phyloP scores from a whole-genome alignment of 2,113 vertebrate species.

The Alethe castanea region DNA sequence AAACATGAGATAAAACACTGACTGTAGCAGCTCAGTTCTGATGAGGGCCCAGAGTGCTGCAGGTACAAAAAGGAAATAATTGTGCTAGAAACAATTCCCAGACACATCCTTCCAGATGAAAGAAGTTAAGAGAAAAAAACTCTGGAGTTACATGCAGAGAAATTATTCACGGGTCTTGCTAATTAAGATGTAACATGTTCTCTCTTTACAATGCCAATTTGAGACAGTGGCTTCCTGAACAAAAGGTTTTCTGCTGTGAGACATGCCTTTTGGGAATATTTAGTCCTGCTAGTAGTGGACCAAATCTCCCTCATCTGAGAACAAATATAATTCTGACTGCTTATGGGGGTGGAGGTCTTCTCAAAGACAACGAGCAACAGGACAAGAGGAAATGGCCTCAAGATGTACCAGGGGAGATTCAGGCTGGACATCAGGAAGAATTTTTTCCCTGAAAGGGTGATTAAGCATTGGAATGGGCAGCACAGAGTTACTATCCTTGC shows the following conservation, averaged over 20 bases:
- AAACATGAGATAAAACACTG: neutral
- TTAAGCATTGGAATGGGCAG: neutral
- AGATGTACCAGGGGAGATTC: neutral
- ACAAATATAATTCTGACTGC: neutral
- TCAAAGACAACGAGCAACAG: neutral
- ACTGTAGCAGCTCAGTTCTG: neutral
- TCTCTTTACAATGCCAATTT: neutral
- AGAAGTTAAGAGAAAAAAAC: neutral
- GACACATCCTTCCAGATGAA: neutral
- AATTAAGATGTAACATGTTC: neutral
- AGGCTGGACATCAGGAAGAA: neutral
- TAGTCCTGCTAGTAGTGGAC: neutral
- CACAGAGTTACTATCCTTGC: neutral
- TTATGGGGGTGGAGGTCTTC: rapidly evolving
- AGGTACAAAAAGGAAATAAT: neutral
- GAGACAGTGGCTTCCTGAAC: neutral
- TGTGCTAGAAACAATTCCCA: neutral
- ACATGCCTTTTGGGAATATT: neutral
- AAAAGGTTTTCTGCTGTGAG: neutral
- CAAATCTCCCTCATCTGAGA: neutral
- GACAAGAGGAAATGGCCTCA: neutral
- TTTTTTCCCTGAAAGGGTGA: neutral
- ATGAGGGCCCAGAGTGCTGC: neutral
- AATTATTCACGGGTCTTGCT: neutral
- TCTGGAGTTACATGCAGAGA: neutral